These are phyloP conservation scores for Onychostoma macrolepis DNA, from an alignment of 2,113 vertebrate species.

Conservation along the genomic window DNA sequence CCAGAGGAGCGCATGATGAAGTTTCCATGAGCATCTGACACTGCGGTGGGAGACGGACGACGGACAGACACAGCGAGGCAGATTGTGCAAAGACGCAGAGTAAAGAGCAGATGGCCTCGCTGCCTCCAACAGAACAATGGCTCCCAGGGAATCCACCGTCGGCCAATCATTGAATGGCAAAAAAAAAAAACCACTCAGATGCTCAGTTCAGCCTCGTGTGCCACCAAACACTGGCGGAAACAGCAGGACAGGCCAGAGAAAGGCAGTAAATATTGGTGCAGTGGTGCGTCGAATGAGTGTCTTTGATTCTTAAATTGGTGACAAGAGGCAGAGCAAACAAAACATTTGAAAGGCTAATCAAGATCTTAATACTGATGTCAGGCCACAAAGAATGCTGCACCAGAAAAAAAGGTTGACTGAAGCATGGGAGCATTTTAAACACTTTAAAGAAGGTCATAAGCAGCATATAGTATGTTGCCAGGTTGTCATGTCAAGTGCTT, in stretches of 20 bases:
- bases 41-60: neutral
- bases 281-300: neutral
- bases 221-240: neutral
- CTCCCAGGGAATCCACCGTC: slow-evolving; percentile 42
- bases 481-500: too few relatives aligned
- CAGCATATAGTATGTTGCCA: too few relatives aligned
- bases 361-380: neutral
- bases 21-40: slow-evolving; percentile 15
- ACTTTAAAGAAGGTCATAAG: too few relatives aligned
- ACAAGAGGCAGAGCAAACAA: neutral
- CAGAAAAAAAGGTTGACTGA: neutral
- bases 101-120: slow-evolving; percentile 54
- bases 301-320: slow-evolving; percentile 11
- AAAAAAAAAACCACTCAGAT: slow-evolving; percentile 28
- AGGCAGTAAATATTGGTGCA: neutral
- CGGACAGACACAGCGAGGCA: slow-evolving; percentile 29
- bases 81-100: slow-evolving; percentile 27
- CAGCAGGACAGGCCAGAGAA: slow-evolving; percentile 15
- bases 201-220: slow-evolving; percentile 24
- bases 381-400: neutral
- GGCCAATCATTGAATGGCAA: slow-evolving; percentile 26
- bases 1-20: neutral
- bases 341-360: neutral
- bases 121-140: slow-evolving; percentile 46
- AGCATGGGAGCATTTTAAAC: neutral